phyloP scores from a whole-genome alignment of 2,888 invertebrate species.

The Heliconius hortense region DNA sequence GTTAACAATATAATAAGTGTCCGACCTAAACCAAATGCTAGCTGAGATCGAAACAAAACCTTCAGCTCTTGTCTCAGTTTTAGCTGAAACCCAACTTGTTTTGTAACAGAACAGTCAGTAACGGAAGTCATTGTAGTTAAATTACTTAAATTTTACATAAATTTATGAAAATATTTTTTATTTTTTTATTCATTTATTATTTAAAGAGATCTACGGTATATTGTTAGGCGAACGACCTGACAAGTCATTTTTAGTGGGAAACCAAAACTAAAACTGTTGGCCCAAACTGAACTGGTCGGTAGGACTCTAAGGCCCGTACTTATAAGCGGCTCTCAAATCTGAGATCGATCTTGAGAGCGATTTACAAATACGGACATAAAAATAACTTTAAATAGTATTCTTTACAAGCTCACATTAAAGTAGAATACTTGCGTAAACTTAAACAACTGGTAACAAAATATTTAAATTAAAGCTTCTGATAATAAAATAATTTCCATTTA shows the following conservation, averaged over 20 bases:
- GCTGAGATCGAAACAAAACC: too few relatives aligned
- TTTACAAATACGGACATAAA: too few relatives aligned
- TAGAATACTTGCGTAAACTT: slow-evolving; percentile 15
- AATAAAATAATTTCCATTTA: slow-evolving; percentile 28
- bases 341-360: too few relatives aligned
- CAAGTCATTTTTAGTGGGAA: neutral
- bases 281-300: neutral
- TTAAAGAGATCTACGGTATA: neutral
- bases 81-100: too few relatives aligned
- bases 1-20: neutral
- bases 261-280: neutral
- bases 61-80: too few relatives aligned
- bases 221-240: too few relatives aligned
- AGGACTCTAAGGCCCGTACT: neutral
- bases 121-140: neutral
- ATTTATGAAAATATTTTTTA: neutral
- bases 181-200: neutral
- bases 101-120: neutral
- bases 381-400: neutral
- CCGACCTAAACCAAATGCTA: too few relatives aligned
- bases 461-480: slow-evolving; percentile 29
- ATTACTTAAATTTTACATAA: too few relatives aligned
- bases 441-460: slow-evolving; percentile 27
- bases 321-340: too few relatives aligned
- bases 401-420: slow-evolving; percentile 12